These are phyloP conservation scores for Steinernema scapterisci DNA, from an alignment of 2,888 invertebrate genomes.

Conservation along the genomic window DNA sequence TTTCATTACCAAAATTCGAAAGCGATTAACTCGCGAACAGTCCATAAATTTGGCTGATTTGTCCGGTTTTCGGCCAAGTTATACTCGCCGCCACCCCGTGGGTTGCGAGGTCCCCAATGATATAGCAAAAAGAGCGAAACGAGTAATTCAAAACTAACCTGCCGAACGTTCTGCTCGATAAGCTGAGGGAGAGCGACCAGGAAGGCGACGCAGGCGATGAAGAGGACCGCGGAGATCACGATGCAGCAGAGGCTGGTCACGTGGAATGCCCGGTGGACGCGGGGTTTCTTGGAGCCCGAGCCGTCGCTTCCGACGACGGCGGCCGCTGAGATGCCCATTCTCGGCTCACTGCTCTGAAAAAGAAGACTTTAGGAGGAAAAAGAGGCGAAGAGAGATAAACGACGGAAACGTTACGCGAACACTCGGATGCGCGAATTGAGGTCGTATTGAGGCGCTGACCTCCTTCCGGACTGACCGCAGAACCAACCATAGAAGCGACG, in stretches of 20 bases:
- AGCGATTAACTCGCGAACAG: no score
- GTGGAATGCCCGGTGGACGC: slow-evolving; percentile 27
- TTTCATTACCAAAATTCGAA: no score
- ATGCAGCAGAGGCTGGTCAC: slow-evolving; percentile 25
- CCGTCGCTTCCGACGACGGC: background rate
- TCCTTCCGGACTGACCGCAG: slow-evolving; percentile 2
- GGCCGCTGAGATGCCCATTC: slow-evolving; percentile 17
- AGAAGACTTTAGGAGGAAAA: background rate
- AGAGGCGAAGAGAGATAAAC: background rate
- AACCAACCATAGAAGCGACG: no score
- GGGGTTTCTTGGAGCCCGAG: background rate
- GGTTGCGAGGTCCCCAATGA: no score
- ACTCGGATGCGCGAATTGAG: background rate
- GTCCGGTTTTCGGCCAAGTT: no score
- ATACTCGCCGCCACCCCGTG: no score
- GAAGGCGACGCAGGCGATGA: slow-evolving; percentile 41
- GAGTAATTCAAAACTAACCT: slow-evolving; percentile 35
- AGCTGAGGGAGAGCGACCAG: slow-evolving; percentile 38
- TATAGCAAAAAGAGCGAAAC: background rate
- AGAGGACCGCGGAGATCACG: slow-evolving; percentile 40
- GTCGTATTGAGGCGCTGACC: background rate
- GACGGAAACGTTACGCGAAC: no score
- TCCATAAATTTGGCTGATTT: no score
- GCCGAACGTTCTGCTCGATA: slow-evolving; percentile 45
- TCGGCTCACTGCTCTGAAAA: slow-evolving; percentile 7